These are phyloP conservation scores for Alouatta palliata DNA, from an alignment of 2,113 vertebrate genomes.

Conservation along the genomic window DNA sequence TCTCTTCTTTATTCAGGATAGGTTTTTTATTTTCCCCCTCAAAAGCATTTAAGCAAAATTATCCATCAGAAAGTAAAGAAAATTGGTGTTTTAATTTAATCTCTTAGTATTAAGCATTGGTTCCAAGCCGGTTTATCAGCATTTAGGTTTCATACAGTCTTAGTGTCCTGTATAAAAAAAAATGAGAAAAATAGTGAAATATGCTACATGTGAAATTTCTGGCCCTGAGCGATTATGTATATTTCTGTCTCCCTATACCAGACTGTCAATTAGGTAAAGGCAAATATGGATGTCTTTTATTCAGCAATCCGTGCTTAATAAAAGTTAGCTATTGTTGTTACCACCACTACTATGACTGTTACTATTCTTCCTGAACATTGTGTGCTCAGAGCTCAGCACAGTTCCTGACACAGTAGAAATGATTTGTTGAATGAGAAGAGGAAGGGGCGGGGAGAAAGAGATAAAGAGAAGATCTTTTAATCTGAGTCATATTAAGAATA, in stretches of 20 bases:
- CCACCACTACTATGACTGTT: not conserved
- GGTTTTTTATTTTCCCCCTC: not conserved
- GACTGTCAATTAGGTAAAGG: not conserved
- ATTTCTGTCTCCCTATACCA: not conserved
- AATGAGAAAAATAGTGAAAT: not conserved
- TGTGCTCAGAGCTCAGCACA: not conserved
- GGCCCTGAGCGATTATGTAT: not conserved
- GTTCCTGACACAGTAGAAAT: not conserved
- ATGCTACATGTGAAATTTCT: not conserved
- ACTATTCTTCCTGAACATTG: not conserved
- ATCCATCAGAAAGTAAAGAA: not conserved
- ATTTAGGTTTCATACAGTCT: not conserved
- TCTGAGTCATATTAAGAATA: not conserved
- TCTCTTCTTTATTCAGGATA: not conserved
- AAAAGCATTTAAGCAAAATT: not conserved
- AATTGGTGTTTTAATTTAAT: not conserved
- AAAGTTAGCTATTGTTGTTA: not conserved
- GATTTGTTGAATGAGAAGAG: not conserved
- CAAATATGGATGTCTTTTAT: not conserved
- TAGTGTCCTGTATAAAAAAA: not conserved
- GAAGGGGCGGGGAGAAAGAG: not conserved
- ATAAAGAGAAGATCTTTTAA: not conserved
- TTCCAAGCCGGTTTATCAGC: not conserved
- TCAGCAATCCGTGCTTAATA: not conserved
- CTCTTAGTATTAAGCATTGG: not conserved